These are phyloP conservation scores for Melieria crassipennis DNA, from an alignment of 2,888 invertebrate species.

Conservation along the genomic window DNA sequence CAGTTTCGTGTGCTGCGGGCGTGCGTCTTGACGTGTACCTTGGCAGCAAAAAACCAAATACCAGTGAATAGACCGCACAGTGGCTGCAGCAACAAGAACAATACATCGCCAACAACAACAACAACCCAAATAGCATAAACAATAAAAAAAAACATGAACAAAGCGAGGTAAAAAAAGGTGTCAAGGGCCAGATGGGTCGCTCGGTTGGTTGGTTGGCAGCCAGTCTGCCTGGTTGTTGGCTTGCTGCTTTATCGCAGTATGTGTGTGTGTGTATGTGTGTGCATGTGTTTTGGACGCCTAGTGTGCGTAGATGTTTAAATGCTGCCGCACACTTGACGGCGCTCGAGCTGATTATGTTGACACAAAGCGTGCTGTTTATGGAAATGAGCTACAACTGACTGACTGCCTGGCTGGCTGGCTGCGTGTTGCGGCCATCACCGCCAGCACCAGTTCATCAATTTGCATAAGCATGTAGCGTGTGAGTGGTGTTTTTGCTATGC, in stretches of 20 bases:
- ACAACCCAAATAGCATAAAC: slow-evolving; percentile 45
- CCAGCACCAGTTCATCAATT: no score
- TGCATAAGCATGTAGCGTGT: no score
- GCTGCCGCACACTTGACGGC: slow-evolving; percentile 45
- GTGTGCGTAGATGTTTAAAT: slow-evolving; percentile 41
- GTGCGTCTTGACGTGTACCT: no score
- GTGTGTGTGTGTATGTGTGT: not conserved
- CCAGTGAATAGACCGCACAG: no score
- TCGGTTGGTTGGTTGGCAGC: slow-evolving; percentile 7
- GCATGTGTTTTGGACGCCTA: slow-evolving; percentile 34
- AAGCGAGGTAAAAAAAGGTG: slow-evolving; percentile 50
- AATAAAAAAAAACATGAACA: slow-evolving; percentile 42
- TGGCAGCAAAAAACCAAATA: no score
- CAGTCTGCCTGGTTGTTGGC: slow-evolving; percentile 1
- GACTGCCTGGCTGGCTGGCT: no score
- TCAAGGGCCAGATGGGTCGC: slow-evolving; percentile 41
- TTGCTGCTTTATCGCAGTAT: not conserved
- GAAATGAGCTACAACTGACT: slow-evolving; percentile 39
- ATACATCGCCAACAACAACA: no score
- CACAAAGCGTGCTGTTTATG: slow-evolving; percentile 39
- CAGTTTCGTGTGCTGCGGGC: no score
- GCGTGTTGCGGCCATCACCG: no score
- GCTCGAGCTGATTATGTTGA: slow-evolving; percentile 41
- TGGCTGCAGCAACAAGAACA: no score
- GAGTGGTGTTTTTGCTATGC: no score